These are phyloP conservation scores for Petrocephalus schoutedeni DNA, from an alignment of 2,797 vertebrate genomes.

Conservation along the genomic window DNA sequence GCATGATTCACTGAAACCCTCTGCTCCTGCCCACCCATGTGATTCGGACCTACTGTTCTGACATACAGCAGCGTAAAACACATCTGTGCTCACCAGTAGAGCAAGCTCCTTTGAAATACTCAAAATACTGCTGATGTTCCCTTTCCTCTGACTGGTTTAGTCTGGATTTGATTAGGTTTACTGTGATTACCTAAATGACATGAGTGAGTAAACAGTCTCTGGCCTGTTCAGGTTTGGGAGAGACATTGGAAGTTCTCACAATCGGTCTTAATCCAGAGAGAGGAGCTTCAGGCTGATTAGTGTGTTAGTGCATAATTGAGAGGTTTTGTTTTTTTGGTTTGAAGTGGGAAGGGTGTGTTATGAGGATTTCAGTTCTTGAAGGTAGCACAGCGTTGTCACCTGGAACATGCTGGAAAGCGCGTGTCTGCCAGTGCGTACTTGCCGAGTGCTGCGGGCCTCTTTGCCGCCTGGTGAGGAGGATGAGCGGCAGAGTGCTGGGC, in stretches of 20 bases:
- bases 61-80: background rate
- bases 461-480: background rate
- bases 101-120: background rate
- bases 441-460: background rate
- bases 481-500: slow-evolving; percentile 63
- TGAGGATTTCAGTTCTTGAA: background rate
- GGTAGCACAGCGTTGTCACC: background rate
- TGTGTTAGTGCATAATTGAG: background rate
- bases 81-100: background rate
- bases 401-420: background rate
- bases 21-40: background rate
- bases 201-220: background rate
- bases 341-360: background rate
- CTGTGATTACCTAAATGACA: background rate
- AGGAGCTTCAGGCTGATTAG: slow-evolving; percentile 27
- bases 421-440: background rate
- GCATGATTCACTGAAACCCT: background rate
- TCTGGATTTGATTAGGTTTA: background rate
- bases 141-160: background rate
- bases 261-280: background rate
- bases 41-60: background rate
- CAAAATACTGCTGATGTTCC: background rate
- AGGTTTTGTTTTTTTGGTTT: background rate
- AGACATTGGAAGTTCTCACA: background rate
- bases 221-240: background rate